phyloP scores from a whole-genome alignment of 2,888 invertebrate genomes.

The Metalampra italica region DNA sequence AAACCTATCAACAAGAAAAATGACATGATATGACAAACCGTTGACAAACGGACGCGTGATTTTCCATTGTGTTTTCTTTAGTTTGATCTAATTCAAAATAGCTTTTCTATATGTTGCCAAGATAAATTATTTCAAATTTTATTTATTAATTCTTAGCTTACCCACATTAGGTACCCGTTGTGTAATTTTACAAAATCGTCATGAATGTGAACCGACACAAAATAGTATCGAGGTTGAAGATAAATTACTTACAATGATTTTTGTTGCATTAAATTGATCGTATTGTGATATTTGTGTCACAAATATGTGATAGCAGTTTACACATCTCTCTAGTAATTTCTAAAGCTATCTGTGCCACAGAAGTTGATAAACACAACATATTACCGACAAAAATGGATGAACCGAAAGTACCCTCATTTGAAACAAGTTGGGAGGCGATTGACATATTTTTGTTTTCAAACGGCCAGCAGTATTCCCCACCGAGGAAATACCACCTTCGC shows the following conservation, averaged over 20 bases:
- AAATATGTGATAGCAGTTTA: no score
- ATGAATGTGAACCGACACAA: neutral
- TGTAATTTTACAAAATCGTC: neutral
- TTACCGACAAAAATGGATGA: neutral
- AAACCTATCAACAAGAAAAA: no score
- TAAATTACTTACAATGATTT: no score
- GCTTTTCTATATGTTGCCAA: neutral
- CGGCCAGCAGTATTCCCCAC: constrained; percentile 55
- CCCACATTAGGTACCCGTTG: neutral
- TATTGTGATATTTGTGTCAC: neutral
- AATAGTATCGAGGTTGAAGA: neutral
- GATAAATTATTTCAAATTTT: neutral
- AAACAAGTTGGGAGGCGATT: constrained; percentile 25
- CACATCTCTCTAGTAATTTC: neutral
- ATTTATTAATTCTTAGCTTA: neutral
- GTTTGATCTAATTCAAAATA: no score
- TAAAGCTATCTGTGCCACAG: neutral
- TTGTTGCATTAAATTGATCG: neutral
- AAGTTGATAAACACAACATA: neutral
- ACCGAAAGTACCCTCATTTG: neutral
- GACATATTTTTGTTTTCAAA: constrained; percentile 62
- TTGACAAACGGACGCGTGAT: no score
- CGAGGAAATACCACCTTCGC: constrained; percentile 56
- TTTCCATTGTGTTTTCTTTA: no score
- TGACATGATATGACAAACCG: no score